Base-by-base conservation (phyloP, 1,140 invertebrate species). In the Drosophila mayri region DNA sequence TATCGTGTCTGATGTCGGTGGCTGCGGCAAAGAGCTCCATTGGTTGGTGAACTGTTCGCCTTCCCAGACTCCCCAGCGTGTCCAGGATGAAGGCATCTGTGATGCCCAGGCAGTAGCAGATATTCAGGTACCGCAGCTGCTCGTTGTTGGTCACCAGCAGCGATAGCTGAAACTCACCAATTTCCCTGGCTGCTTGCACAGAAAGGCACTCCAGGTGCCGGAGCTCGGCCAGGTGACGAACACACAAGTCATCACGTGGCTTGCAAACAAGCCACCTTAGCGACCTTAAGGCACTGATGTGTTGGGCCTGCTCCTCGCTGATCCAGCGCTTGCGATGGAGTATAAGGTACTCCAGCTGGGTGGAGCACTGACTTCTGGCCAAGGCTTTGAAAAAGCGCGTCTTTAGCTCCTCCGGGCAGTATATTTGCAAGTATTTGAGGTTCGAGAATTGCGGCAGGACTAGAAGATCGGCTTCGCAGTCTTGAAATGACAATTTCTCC, bases 281-380 rank as follows among this genome's bases (percentile, higher is more conserved):
- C 5, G 49, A 58, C 32, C 59, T 76, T 20, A 88, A 80, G 30
- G 67, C 58, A 37, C 76, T 76, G 37, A 88, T 88, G 22, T 74
- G 22, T 20, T 84, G 64, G 12, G 84, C 85, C 32, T 88, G 84
- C 50, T 90, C 81, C 37, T 88, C 85, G 35, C 67, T 64, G 25
- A 88, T 78, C 84, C 84, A 90, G 9, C 76, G 85, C 41, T 84
- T 88, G 3, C 85, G 76, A 11, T 84, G 81, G 16, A 88, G 59
- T 25, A 88, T 74, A 1, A 88, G 63, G 43, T 55, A 90, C 32
- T 88, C 67, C 62, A 88, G 63, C 43, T 71, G 68, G 10, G 37
- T 41, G 10, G 58, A 58, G 44, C 68, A 64, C 22, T 68, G 58
- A 12, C 40, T 74, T n/a, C 16, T 73, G 16, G 68, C 46, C 44